Evolutionary conservation across 92 coral and sea anemone species (phyloP), one percentile per base, ranked within the genome.

Genomic region (Parazoanthus swiftii): DNA sequence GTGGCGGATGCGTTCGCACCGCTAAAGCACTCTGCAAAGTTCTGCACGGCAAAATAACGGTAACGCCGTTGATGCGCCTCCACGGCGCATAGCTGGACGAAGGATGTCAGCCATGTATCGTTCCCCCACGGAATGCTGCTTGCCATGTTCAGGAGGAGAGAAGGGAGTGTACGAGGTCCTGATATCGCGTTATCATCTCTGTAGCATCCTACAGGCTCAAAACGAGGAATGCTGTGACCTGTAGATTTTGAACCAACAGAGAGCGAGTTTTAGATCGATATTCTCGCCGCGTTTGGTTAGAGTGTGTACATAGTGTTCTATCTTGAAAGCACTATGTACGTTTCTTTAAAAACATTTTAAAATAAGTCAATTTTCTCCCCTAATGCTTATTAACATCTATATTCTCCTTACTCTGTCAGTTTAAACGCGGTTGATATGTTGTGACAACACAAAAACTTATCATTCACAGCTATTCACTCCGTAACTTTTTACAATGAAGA

Each of bases 191-290:
- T 42, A 21, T 56, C 85, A 14, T 81, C 85, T 59, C 37, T 81
- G 85, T 59, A 81, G 85, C 85, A 81, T 59, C 85, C 85, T 26
- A 81, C 73, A 58, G 73, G 26, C 46, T 56, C 73, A 81, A 81
- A 81, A 35, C 16, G 85, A 59, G 72, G 72, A 18, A 81, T 81
- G 1, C 4, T 10, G 21, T 20, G 74, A 81, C 29, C 85, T 81
- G 80, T 25, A 63, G 20, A 58, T 6, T 58, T 46, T 58, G 15
- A 63, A 18, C n/a, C 68, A 63, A 63, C n/a, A 63, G 68, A 18
- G 8, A 11, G 7, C 68, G 18, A 1, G 6, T 63, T 63, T 63
- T 63, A 21, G 13, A 16, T 63, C 68, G n/a, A 63, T 0, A 3
- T 63, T 3, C 20, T 4, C 4, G 16, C 58, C 58, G 51, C 11